These are phyloP conservation scores for Cydia splendana DNA, from an alignment of 1,140 invertebrate species.

Conservation along the genomic window DNA sequence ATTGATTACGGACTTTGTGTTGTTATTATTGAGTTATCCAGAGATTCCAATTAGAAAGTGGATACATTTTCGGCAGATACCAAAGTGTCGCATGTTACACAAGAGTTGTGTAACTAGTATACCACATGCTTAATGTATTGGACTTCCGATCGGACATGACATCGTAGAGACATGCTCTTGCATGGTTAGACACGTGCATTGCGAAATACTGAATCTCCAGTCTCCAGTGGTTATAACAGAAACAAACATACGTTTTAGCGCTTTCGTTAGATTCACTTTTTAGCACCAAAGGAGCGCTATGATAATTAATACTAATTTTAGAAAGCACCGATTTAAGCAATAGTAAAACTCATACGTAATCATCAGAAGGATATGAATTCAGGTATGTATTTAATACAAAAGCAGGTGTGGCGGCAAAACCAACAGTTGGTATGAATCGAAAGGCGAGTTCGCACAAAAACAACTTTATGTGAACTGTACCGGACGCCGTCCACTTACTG, in stretches of 20 bases:
- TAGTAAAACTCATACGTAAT: neutral
- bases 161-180: constrained; percentile 22
- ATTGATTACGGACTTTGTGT: constrained; percentile 16
- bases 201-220: neutral
- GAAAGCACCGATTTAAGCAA: constrained; percentile 14
- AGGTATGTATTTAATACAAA: constrained; percentile 19
- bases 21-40: constrained; percentile 20
- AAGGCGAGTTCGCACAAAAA: constrained; percentile 39
- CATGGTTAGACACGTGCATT: constrained; percentile 5
- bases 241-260: constrained; percentile 7
- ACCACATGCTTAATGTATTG: constrained; percentile 37
- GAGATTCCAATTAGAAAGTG: constrained; percentile 41
- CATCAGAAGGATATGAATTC: neutral
- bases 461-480: constrained; percentile 7
- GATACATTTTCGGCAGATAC: constrained; percentile 41
- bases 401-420: constrained; percentile 36
- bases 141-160: constrained; percentile 43
- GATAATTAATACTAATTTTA: constrained; percentile 28
- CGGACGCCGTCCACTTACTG: constrained; percentile 27
- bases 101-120: constrained; percentile 40
- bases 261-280: constrained; percentile 7
- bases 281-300: neutral
- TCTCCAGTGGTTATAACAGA: neutral
- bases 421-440: constrained; percentile 33
- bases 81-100: constrained; percentile 42